These are phyloP conservation scores for Okamejei kenojei DNA, from an alignment of 2,797 vertebrate genomes.

Conservation along the genomic window DNA sequence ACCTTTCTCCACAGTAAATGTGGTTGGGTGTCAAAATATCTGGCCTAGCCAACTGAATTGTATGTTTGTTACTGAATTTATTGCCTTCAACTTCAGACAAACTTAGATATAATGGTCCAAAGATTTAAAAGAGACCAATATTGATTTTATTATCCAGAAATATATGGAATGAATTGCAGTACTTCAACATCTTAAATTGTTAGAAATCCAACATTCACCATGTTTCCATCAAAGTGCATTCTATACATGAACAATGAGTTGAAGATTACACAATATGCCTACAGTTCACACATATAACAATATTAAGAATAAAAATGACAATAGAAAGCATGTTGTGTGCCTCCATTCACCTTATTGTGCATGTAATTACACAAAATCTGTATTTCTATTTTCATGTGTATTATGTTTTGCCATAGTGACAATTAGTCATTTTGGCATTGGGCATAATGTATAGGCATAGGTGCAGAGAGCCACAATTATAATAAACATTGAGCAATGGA, in stretches of 20 bases:
- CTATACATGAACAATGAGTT: background rate
- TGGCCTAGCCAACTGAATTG: background rate
- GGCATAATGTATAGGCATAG: background rate
- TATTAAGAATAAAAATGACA: background rate
- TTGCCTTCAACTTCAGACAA: background rate
- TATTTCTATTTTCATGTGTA: background rate
- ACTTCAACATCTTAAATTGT: background rate
- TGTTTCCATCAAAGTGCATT: background rate
- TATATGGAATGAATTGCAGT: background rate
- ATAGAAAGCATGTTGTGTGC: background rate
- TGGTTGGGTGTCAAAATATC: background rate
- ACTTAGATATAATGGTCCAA: background rate
- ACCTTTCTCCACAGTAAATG: background rate
- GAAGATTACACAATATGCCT: background rate
- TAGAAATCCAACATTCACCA: background rate
- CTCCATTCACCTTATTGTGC: background rate
- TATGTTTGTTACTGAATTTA: background rate
- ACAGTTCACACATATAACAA: background rate
- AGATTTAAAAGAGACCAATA: background rate
- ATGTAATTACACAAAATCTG: background rate
- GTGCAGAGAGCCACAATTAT: background rate
- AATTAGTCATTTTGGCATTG: background rate
- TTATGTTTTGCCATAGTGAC: background rate
- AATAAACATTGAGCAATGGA: background rate
- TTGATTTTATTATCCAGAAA: background rate